Percentiles rank a stretch among this genome's conserved stretches.
These are phyloP conservation scores for Habropoda laboriosa DNA, from an alignment of 1,140 invertebrate species.

Conservation along the genomic window DNA sequence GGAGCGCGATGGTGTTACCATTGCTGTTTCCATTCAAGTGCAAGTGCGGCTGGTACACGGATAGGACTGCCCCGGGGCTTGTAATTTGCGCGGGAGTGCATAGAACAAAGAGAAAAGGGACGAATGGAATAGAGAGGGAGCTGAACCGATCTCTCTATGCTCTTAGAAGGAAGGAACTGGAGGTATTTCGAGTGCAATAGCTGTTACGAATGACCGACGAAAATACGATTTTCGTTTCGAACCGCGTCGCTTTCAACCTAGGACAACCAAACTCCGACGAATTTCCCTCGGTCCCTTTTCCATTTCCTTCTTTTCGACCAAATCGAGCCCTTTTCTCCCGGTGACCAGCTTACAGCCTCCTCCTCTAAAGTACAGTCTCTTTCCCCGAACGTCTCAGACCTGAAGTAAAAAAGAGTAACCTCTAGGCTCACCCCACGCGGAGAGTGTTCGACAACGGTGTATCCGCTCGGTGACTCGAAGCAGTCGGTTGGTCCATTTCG, in stretches of 20 bases:
- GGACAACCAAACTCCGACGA: slow-evolving; percentile 37
- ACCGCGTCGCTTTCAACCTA: slow-evolving; percentile 53
- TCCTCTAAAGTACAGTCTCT: too few species aligned
- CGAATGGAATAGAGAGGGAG: slow-evolving; percentile 18
- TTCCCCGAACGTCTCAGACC: slow-evolving; percentile 56
- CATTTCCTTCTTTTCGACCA: slow-evolving; percentile 32
- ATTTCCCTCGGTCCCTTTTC: slow-evolving; percentile 16
- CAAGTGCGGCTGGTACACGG: slow-evolving; percentile 28
- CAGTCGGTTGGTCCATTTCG: slow-evolving; percentile 54
- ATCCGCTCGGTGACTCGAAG: neutral
- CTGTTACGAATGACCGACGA: slow-evolving; percentile 55
- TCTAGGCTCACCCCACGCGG: neutral
- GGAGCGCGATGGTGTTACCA: slow-evolving; percentile 14
- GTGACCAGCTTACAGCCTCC: too few species aligned
- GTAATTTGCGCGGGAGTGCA: slow-evolving; percentile 40
- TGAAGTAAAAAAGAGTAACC: slow-evolving; percentile 10
- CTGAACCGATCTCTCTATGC: slow-evolving; percentile 56
- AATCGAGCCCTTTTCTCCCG: slow-evolving; percentile 4
- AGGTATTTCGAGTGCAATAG: slow-evolving; percentile 61
- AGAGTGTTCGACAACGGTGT: neutral
- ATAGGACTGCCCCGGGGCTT: slow-evolving; percentile 35
- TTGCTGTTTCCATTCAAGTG: slow-evolving; percentile 43
- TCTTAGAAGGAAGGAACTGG: slow-evolving; percentile 43
- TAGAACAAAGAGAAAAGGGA: slow-evolving; percentile 43
- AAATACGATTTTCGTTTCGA: slow-evolving; percentile 65